phyloP scores from a whole-genome alignment of 64 coral and sea anemone genomes.

The Porites australiensis region DNA sequence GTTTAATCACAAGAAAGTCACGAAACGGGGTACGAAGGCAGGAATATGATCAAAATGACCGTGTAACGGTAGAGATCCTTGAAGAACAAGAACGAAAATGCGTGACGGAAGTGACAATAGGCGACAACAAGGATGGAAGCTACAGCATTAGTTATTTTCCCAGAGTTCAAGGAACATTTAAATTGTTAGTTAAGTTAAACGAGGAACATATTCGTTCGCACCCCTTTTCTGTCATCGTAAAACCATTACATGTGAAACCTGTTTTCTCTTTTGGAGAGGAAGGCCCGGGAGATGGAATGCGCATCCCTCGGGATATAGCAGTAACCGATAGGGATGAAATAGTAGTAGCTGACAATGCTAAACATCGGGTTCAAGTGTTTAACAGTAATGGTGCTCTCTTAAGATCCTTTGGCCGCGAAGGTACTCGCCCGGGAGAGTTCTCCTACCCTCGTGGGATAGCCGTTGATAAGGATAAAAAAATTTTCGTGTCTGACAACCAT shows the following conservation, averaged over 20 bases:
- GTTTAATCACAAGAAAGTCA: slow-evolving; percentile 55
- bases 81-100: slow-evolving; percentile 9
- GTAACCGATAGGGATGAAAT: slow-evolving; percentile 45
- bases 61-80: slow-evolving; percentile 15
- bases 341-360: slow-evolving; percentile 66
- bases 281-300: slow-evolving; percentile 11
- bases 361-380: slow-evolving; percentile 69
- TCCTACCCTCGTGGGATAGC: slow-evolving; percentile 37
- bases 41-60: slow-evolving; percentile 55
- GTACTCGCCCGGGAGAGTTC: not conserved
- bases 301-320: slow-evolving; percentile 61
- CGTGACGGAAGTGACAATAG: too few relatives aligned
- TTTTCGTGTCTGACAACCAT: slow-evolving; percentile 77
- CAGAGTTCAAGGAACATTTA: too few relatives aligned
- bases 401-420: slow-evolving; percentile 57
- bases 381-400: slow-evolving; percentile 38
- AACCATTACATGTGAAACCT: not conserved
- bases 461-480: slow-evolving; percentile 59
- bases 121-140: slow-evolving; percentile 61
- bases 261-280: not conserved
- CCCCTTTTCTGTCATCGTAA: too few relatives aligned
- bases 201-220: slow-evolving; percentile 14
- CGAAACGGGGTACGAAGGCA: slow-evolving; percentile 53
- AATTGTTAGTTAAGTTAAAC: slow-evolving; percentile 48
- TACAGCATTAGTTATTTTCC: slow-evolving; percentile 49